Base-by-base conservation (phyloP, 1,140 invertebrate genomes). In the Lucilia sericata region DNA sequence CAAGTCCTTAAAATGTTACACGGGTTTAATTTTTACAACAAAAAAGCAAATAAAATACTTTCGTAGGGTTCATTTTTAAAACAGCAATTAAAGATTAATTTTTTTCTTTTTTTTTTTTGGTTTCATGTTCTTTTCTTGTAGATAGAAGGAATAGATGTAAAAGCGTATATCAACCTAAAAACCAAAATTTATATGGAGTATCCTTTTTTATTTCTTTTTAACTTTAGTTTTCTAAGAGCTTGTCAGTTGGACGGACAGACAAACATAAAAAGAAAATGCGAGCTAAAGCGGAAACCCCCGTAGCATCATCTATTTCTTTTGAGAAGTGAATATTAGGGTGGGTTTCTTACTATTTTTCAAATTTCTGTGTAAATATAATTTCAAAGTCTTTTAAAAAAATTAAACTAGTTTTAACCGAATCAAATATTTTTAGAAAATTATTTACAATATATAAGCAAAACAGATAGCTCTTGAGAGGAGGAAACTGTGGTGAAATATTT, bases 71-170 rank as follows among this genome's bases (percentile, higher is more conserved):
- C 9, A 80, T 80, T 80, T 30, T 25, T 19, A 25, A 51, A 51
- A 25, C 42, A 80, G 76, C 76, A 80, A 80, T 80, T 80, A 80
- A 49, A 80, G 30, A 42, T 76, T 76, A 36, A 76, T 76, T 76
- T 17, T 76, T 76, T 34, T 42, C 8, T 34, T 75, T 25, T 17
- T 76, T 76, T 34, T 42, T n/a, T 34, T 75, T 25, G 8, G 19
- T 75, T 25, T 75, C 21, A 55, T 55, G 17, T 75, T 30, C 5
- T 74, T 74, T 74, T 19, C 65, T 21, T 21, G n/a, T 74, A 74
- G 8, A 74, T 21, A 10, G 65, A 21, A 10, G 3, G 17, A 25
- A 74, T 60, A 74, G 7, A 30, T 9, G 74, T 74, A 8, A 0
- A 3, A n/a, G 55, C n/a, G 55, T 70, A 70, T n/a, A 21, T 70